phyloP scores from a whole-genome alignment of 2,113 vertebrate genomes.

The Aspiorhynchus laticeps region DNA sequence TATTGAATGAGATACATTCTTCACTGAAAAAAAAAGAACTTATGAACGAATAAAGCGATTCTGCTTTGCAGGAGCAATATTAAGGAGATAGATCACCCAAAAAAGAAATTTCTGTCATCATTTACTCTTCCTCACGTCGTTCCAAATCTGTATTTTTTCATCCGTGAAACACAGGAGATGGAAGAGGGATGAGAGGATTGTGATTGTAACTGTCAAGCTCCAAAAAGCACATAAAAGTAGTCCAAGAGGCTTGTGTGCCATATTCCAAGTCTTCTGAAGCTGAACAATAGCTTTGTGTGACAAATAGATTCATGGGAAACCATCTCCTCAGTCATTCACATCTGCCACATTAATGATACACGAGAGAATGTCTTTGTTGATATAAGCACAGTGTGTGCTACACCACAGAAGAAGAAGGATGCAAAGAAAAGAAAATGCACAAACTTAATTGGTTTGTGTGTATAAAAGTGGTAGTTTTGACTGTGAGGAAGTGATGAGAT shows the following conservation, averaged over 20 bases:
- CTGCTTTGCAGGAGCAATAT: background rate
- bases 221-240: constrained; percentile 31
- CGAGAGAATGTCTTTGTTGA: constrained; percentile 7
- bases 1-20: background rate
- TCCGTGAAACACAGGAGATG: background rate
- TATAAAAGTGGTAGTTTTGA: background rate
- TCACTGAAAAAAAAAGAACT: background rate
- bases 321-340: background rate
- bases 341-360: constrained; percentile 25
- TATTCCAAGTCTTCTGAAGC: constrained; percentile 7
- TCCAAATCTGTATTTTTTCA: constrained; percentile 10
- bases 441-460: background rate
- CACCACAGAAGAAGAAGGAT: background rate
- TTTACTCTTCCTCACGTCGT: background rate
- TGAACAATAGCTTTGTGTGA: background rate
- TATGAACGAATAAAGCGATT: background rate
- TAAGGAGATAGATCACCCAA: constrained; percentile 11
- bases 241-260: constrained; percentile 1
- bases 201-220: constrained; percentile 21
- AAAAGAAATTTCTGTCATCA: background rate
- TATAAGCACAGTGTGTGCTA: constrained; percentile 6
- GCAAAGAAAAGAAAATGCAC: background rate
- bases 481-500: background rate
- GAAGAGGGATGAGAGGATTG: constrained; percentile 17
- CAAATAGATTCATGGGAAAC: background rate